These are phyloP conservation scores for Bimastos eiseni DNA, from an alignment of 2,888 invertebrate genomes.

Conservation along the genomic window DNA sequence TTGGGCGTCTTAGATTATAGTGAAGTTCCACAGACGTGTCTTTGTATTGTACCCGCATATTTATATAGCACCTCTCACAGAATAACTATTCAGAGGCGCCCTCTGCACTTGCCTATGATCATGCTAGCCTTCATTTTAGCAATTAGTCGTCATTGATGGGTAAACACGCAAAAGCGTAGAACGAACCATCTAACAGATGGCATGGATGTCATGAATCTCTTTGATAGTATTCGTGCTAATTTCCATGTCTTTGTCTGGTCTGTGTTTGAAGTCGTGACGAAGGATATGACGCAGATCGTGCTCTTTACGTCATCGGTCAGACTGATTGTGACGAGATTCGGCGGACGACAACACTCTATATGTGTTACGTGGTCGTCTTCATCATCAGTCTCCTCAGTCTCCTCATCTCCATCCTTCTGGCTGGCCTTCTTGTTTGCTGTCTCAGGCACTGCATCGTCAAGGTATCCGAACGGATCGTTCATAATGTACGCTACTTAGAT, in stretches of 20 bases:
- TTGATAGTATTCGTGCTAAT: neutral
- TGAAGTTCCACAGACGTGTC: too few species aligned
- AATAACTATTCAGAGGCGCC: too few species aligned
- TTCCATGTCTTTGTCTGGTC: neutral
- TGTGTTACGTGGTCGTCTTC: neutral
- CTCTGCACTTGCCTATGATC: too few species aligned
- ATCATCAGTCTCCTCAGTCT: constrained; percentile 18
- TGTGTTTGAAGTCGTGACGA: constrained; percentile 13
- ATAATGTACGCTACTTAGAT: too few species aligned
- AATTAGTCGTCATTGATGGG: too few species aligned
- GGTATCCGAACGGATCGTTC: neutral
- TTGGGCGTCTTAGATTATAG: too few species aligned
- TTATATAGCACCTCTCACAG: too few species aligned
- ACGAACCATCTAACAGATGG: too few species aligned
- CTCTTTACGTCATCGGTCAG: neutral
- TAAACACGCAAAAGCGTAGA: too few species aligned
- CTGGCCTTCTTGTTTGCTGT: neutral
- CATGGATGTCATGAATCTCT: too few species aligned
- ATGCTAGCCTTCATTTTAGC: too few species aligned
- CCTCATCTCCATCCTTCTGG: neutral
- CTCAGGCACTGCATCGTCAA: neutral
- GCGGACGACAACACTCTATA: neutral
- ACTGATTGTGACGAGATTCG: neutral
- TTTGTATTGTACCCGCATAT: too few species aligned
- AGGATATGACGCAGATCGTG: neutral